A percentile compares a stretch with the other conserved stretches of the same genome.
phyloP scores from a whole-genome alignment of 2,888 invertebrate species.

The Lasioglossum malachurum region DNA sequence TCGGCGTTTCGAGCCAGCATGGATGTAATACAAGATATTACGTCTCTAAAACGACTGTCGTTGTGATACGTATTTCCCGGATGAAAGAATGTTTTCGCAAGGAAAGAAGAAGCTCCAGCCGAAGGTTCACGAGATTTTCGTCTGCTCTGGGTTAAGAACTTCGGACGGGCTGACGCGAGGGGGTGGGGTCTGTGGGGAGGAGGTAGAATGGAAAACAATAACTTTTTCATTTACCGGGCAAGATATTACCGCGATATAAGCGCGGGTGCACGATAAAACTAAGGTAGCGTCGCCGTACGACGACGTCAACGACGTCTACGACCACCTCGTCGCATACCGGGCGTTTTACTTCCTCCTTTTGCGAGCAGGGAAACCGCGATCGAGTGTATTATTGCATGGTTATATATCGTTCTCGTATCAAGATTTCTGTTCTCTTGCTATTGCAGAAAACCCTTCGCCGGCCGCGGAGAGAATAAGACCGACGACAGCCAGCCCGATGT shows the following conservation, averaged over 20 bases:
- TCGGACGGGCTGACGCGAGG: constrained; percentile 34
- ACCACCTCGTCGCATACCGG: constrained; percentile 40
- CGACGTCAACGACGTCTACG: constrained; percentile 49
- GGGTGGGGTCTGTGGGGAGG: constrained; percentile 14
- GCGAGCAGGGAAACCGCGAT: constrained; percentile 60
- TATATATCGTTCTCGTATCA: constrained; percentile 60
- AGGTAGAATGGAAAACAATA: constrained; percentile 76
- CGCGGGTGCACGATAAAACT: constrained; percentile 70
- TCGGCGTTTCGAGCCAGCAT: constrained; percentile 2
- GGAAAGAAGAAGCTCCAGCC: not conserved
- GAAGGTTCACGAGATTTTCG: constrained; percentile 47
- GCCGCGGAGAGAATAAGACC: constrained; percentile 27
- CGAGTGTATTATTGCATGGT: constrained; percentile 68
- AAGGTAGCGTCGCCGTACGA: constrained; percentile 59
- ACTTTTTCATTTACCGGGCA: constrained; percentile 75
- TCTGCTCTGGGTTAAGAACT: constrained; percentile 48
- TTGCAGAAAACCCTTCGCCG: constrained; percentile 58
- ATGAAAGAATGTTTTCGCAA: constrained; percentile 32
- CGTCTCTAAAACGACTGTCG: constrained; percentile 23
- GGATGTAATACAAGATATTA: constrained; percentile 20
- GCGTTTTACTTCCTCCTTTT: constrained; percentile 55
- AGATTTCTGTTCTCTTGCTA: constrained; percentile 66
- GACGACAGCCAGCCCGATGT: constrained; percentile 28
- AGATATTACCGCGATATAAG: constrained; percentile 75
- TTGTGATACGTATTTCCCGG: constrained; percentile 35